Evolutionary conservation across 2,113 vertebrate genomes (phyloP).

Genomic region (Clinocottus analis): DNA sequence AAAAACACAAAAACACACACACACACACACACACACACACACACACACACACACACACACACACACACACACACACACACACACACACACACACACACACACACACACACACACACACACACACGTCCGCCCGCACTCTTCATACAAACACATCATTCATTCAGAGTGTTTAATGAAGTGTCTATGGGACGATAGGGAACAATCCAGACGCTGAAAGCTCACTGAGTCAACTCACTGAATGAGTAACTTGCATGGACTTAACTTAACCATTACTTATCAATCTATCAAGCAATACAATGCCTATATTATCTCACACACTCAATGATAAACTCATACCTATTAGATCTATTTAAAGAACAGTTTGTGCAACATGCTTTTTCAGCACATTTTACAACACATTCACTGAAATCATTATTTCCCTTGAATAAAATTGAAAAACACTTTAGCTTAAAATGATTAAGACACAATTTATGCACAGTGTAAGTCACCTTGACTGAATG

Average conservation of each 20-base stretch:
- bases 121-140: conserved; percentile 9
- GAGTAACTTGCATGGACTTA: conserved; percentile 30
- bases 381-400: conserved; percentile 2
- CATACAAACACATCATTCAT: conserved; percentile 74
- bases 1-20: too few relatives aligned
- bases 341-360: neutral
- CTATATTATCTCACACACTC: conserved; percentile 30
- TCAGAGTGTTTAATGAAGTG: conserved; percentile 65
- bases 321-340: conserved; percentile 15
- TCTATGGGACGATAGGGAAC: conserved; percentile 52
- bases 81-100: conserved; percentile 47
- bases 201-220: conserved; percentile 42
- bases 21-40: conserved; percentile 39
- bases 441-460: neutral
- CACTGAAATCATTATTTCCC: neutral
- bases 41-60: neutral
- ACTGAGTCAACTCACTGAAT: conserved; percentile 36
- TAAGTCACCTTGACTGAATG: neutral
- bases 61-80: conserved; percentile 60
- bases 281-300: conserved; percentile 34
- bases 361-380: neutral
- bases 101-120: conserved; percentile 41
- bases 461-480: neutral
- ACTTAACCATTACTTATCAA: conserved; percentile 39
- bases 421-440: neutral